These are phyloP conservation scores for Hemitrygon akajei DNA, from an alignment of 2,797 vertebrate genomes.

Conservation along the genomic window DNA sequence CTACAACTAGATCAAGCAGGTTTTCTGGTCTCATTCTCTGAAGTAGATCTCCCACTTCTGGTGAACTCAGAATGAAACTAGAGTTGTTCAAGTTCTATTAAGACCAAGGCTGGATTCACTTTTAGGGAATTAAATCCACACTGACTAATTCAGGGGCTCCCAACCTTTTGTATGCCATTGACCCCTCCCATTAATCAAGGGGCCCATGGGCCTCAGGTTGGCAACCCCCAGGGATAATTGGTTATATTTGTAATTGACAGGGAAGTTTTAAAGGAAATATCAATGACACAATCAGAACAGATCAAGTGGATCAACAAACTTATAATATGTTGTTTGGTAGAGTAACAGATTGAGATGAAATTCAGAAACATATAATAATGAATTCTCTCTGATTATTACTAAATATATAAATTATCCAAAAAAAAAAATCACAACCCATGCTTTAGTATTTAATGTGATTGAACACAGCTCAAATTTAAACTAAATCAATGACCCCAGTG, in stretches of 20 bases:
- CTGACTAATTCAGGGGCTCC: too few species aligned
- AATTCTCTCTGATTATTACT: neutral
- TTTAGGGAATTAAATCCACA: neutral
- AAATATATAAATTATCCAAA: slow-evolving; percentile 18
- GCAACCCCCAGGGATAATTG: too few species aligned
- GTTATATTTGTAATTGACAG: neutral
- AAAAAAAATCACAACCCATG: slow-evolving; percentile 10
- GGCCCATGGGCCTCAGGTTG: too few species aligned
- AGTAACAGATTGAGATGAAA: neutral
- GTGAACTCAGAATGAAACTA: neutral
- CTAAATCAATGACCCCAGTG: slow-evolving; percentile 37
- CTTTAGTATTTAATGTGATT: slow-evolving; percentile 27
- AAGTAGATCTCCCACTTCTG: neutral
- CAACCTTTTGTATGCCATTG: too few species aligned
- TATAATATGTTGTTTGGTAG: neutral
- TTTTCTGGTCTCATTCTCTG: neutral
- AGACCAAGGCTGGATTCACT: too few species aligned
- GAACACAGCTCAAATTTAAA: slow-evolving; percentile 16
- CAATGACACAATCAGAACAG: neutral
- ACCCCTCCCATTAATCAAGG: too few species aligned
- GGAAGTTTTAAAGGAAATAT: neutral
- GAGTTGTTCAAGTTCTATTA: neutral
- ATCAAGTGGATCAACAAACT: neutral
- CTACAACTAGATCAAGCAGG: neutral
- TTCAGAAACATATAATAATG: slow-evolving; percentile 9